Base-by-base conservation (phyloP, 2,113 vertebrate species). In the Calonectris borealis region DNA sequence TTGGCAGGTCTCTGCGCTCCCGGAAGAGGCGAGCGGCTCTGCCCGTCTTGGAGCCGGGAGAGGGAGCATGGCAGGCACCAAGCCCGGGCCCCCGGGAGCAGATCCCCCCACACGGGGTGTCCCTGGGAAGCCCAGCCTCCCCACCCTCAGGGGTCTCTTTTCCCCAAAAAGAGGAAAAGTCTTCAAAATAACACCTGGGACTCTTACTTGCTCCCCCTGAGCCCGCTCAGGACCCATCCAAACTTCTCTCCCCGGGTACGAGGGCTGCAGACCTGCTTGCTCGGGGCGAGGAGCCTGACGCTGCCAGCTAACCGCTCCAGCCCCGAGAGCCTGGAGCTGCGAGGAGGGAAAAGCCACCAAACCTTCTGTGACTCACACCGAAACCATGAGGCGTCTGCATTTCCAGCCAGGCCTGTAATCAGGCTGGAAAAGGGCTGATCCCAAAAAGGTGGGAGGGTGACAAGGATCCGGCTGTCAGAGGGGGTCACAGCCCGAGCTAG, bases 391-490 rank as follows among this genome's bases (percentile, higher is more conserved):
- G n/a, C 0, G 44, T 48, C 87, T 85, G 73, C 78, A 31, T 32
- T 95, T 82, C 94, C 93, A 93, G 94, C 84, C 95, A 79, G 91
- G n/a, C 81, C 89, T 85, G 84, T 42, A 93, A 93, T 60, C 65
- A 52, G 83, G 44, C 75, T 94, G 60, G 49, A 80, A 48, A 68
- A 66, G 40, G 34, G 84, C 91, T 78, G 90, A 64, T 79, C 66
- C 54, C 1, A 2, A 34, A 76, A 11, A 38, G 38, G 34, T 19
- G 54, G 52, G 66, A 65, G n/a, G 11, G 26, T 51, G 68, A 49
- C 75, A 77, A 52, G 32, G 60, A 58, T n/a, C 31, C 3, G 2
- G 31, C 34, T 22, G 29, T 38, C n/a, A 14, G 64, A 40, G 25
- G 13, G 13, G 16, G 32, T 36, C 68, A 15, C 55, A 93, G 87